These are phyloP conservation scores for Anomalospiza imberbis DNA, from an alignment of 2,797 vertebrate genomes.

Conservation along the genomic window DNA sequence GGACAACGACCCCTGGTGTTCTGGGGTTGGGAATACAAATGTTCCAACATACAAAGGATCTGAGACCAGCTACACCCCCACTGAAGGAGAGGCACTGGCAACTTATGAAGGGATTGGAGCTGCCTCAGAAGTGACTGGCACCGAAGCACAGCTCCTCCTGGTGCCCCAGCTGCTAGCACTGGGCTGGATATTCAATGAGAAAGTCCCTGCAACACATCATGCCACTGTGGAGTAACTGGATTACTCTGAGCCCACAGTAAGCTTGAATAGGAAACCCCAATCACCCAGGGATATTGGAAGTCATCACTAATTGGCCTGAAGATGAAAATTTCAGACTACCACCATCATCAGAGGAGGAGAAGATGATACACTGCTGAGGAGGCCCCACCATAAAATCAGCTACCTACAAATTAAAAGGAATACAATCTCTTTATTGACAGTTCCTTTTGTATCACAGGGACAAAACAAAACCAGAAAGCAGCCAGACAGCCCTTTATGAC, in stretches of 20 bases:
- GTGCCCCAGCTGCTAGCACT: fast-evolving
- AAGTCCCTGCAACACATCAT: not conserved
- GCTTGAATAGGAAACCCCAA: not conserved
- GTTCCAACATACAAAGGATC: not conserved
- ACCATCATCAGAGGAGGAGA: not conserved
- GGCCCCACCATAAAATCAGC: not conserved
- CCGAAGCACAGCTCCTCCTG: not conserved
- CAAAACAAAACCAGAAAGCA: not conserved
- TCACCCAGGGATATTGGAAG: not conserved
- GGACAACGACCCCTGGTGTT: fast-evolving
- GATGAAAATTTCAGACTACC: not conserved
- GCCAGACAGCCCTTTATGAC: not conserved
- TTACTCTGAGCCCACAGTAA: not conserved
- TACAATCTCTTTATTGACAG: not conserved
- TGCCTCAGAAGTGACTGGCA: not conserved
- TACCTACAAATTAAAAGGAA: not conserved
- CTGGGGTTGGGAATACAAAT: not conserved
- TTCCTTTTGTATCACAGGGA: not conserved
- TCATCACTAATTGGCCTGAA: not conserved
- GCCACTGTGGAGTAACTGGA: not conserved
- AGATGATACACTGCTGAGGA: not conserved
- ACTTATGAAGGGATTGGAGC: not conserved
- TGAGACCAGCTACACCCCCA: not conserved
- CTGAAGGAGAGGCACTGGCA: not conserved
- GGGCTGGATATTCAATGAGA: not conserved